Evolutionary conservation across 2,797 vertebrate genomes (phyloP), one percentile per base, ranked within the genome.

Genomic region (Labeo calbasu): DNA sequence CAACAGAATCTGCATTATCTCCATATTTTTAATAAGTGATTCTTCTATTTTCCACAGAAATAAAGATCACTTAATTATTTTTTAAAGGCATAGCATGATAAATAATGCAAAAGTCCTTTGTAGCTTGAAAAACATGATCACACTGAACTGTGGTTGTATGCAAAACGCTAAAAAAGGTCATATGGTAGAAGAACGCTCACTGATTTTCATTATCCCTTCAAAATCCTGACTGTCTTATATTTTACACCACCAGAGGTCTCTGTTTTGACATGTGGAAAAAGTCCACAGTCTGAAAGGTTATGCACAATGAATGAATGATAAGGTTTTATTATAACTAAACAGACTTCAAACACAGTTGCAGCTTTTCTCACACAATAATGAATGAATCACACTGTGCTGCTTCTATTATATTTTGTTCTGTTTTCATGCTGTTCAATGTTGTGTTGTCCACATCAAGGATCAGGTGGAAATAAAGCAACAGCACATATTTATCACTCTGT

Each of bases 191-290:
- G 32, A 40, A 43, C 43, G 9, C 2, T 40, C 1, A 40, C 40
- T 40, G 40, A 40, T 40, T 40, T 40, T 21, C 2, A n/a, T 57
- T 57, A 12, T 12, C 10, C 55, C 55, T 23, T 59, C 55, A n/a
- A 59, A 59, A 4, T 77, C 8, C 23, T 10, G 40, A 10, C 25
- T 28, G 40, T 59, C 1, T 0, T 48, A 10, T 17, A 48, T 25
- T 2, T 63, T 63, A 5, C 14, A 78, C 76, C 15, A 65, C 59
- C n/a, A 78, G 59, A 78, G 10, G 76, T 32, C 76, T 48, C 59
- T 65, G 76, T 50, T 78, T 53, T 55, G 28, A 19, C 50, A 36
- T 6, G 9, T 0, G 8, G 17, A 77, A 57, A 36, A 1, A n/a
- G n/a, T n/a, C n/a, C 36, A 11, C 4, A 21, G 28, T 51, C 23